Percentiles rank a stretch among this genome's conserved stretches.
Evolutionary conservation across 2,888 invertebrate species (phyloP).

Genomic region (Torymus tubicola): DNA sequence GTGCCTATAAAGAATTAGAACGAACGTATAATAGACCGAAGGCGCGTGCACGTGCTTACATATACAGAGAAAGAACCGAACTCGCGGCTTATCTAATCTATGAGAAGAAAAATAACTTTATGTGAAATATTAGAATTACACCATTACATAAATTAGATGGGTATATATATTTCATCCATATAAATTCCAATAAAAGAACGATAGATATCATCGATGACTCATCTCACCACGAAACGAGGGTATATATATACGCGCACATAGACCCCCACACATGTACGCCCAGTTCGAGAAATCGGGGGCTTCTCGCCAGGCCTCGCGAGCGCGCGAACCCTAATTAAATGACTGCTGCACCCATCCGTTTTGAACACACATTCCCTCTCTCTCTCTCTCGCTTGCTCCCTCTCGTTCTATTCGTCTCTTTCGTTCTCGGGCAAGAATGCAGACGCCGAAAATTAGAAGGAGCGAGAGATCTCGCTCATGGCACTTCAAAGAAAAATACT

Average conservation of each 20-base stretch:
- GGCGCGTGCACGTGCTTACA: too few relatives aligned
- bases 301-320: conserved; percentile 8
- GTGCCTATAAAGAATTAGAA: too few relatives aligned
- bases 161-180: conserved; percentile 24
- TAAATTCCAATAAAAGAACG: conserved; percentile 47
- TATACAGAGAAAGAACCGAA: too few relatives aligned
- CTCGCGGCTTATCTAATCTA: conserved; percentile 30
- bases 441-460: conserved; percentile 70
- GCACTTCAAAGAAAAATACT: conserved; percentile 70
- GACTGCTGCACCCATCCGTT: conserved; percentile 56
- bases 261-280: neutral
- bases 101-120: conserved; percentile 20
- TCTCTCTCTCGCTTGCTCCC: conserved; percentile 25
- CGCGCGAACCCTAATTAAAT: conserved; percentile 67
- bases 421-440: conserved; percentile 63
- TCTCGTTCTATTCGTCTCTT: conserved; percentile 54
- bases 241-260: conserved; percentile 16
- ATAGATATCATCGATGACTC: conserved; percentile 56
- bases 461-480: conserved; percentile 61
- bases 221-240: conserved; percentile 47
- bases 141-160: conserved; percentile 47
- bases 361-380: conserved; percentile 23
- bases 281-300: conserved; percentile 41
- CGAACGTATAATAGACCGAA: too few relatives aligned
- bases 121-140: conserved; percentile 29